Conservation (phyloP, 2,113 vertebrate species). For the Chamaea fasciata region DNA sequence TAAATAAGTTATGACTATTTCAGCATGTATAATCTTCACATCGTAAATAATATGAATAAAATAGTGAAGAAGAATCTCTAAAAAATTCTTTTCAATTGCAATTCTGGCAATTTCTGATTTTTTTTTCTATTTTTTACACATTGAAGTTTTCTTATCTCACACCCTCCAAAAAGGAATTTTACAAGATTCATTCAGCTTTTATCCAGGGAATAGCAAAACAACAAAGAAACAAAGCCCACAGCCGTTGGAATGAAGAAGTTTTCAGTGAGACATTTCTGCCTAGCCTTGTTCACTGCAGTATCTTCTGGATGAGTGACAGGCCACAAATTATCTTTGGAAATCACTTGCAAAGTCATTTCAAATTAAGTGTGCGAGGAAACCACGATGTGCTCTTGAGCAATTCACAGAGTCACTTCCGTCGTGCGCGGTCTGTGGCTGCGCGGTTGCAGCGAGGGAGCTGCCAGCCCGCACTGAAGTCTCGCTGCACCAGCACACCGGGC, state of each 20-base stretch:
- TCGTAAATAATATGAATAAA: not conserved
- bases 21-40: not conserved
- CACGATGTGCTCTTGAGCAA: not conserved
- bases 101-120: not conserved
- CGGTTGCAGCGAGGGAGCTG: not conserved
- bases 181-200: not conserved
- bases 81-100: not conserved
- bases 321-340: not conserved
- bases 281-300: not conserved
- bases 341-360: slow-evolving; percentile 16
- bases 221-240: not conserved
- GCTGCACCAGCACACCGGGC: accelerated
- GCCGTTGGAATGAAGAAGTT: not conserved
- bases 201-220: not conserved
- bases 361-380: not conserved
- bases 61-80: not conserved
- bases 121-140: not conserved
- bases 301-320: not conserved
- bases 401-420: not conserved
- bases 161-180: not conserved
- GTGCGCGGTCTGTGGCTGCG: not conserved
- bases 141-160: not conserved
- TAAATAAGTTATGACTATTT: not conserved
- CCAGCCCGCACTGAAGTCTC: not conserved
- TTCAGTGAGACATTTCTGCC: not conserved